These are phyloP conservation scores for Jordanella pulchra DNA, from an alignment of 2,797 vertebrate genomes.

Conservation along the genomic window DNA sequence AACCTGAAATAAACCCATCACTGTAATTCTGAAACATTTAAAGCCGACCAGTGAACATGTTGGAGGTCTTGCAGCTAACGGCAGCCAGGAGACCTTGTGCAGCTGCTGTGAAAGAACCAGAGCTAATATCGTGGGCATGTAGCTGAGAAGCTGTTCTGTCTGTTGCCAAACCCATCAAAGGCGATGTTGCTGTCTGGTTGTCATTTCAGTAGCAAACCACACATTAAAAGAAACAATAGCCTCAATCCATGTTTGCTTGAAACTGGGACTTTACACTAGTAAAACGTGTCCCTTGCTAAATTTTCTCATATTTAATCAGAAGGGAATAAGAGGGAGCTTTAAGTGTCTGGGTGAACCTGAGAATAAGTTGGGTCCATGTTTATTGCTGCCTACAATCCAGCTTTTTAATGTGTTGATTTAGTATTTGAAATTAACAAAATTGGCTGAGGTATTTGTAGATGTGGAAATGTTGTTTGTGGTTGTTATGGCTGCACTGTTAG, in stretches of 20 bases:
- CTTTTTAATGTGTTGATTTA: neutral
- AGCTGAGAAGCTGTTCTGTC: slow-evolving; percentile 20
- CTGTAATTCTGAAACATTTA: slow-evolving; percentile 2
- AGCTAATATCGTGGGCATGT: slow-evolving; percentile 23
- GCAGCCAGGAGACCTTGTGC: slow-evolving; percentile 20
- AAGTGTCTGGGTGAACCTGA: neutral
- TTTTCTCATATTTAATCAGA: neutral
- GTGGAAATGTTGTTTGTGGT: neutral
- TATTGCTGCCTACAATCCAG: neutral
- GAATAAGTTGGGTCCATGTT: neutral
- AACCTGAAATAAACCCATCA: slow-evolving; percentile 9
- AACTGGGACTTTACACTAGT: slow-evolving; percentile 16
- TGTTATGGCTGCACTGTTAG: neutral
- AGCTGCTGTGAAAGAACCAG: slow-evolving; percentile 32
- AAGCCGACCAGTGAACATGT: slow-evolving; percentile 25
- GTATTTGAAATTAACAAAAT: neutral
- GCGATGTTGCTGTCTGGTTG: neutral
- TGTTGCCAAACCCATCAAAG: slow-evolving; percentile 14
- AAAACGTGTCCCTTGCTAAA: too few relatives aligned
- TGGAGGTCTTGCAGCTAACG: slow-evolving; percentile 17
- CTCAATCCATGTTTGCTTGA: neutral
- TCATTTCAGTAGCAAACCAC: neutral
- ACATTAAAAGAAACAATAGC: slow-evolving; percentile 16
- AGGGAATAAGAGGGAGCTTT: neutral
- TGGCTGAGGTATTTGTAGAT: neutral